phyloP scores from a whole-genome alignment of 2,888 invertebrate species.

The Drosophila villosipedis region DNA sequence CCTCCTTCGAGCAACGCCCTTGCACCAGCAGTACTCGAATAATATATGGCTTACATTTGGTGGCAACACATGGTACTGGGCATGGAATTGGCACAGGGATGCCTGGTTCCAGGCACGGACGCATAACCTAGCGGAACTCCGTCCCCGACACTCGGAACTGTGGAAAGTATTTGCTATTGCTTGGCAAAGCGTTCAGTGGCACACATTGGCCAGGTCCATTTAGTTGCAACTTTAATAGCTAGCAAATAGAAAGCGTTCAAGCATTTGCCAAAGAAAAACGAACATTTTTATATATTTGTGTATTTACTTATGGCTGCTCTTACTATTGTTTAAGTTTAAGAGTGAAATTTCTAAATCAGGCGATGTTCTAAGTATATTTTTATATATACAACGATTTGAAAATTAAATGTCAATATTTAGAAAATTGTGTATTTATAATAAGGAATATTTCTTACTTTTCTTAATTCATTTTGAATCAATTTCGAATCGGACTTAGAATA shows the following conservation, averaged over 20 bases:
- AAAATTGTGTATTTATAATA: background rate
- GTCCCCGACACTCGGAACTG: constrained; percentile 37
- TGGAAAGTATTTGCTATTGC: constrained; percentile 55
- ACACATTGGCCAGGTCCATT: constrained; percentile 63
- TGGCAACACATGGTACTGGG: constrained; percentile 58
- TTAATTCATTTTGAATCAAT: background rate
- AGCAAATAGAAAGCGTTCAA: constrained; percentile 49
- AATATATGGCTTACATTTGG: constrained; percentile 63
- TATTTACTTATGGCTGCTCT: background rate
- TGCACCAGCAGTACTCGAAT: constrained; percentile 41
- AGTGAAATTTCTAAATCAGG: background rate
- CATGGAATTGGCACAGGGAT: constrained; percentile 11
- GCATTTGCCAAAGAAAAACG: constrained; percentile 32
- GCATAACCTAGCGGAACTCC: constrained; percentile 58
- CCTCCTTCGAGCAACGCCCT: constrained; percentile 33
- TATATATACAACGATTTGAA: background rate
- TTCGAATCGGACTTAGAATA: background rate
- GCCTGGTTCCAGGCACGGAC: constrained; percentile 32
- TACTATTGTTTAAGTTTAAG: background rate
- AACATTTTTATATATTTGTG: background rate
- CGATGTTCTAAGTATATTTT: background rate
- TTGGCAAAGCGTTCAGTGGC: constrained; percentile 64
- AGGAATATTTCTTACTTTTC: background rate
- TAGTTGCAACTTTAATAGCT: constrained; percentile 61
- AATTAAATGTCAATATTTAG: background rate